Conservation (phyloP, 2,113 vertebrate genomes). For the Etheostoma cragini region DNA sequence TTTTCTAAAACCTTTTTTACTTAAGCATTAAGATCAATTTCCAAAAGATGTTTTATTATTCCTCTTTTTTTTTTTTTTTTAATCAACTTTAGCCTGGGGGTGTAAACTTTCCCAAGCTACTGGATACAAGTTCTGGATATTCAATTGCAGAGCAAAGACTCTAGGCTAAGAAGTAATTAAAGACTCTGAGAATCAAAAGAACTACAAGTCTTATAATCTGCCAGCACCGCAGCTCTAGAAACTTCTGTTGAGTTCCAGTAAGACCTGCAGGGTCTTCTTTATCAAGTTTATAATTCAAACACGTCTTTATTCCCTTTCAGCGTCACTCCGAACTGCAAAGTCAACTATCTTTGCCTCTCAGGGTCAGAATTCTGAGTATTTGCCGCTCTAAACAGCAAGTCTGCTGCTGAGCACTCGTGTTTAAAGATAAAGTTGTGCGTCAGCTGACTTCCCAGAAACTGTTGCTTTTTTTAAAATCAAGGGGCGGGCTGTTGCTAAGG, state of each 20-base stretch:
- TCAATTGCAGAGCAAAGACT: conserved; percentile 5
- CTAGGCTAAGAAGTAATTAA: conserved; percentile 4
- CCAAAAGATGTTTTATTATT: too few relatives aligned
- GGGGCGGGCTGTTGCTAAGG: conserved; percentile 77
- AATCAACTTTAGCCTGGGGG: too few relatives aligned
- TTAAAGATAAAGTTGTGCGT: conserved; percentile 73
- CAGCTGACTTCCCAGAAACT: conserved; percentile 81
- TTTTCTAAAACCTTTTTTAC: too few relatives aligned
- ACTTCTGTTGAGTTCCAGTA: background rate
- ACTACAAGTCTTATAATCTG: conserved; percentile 11
- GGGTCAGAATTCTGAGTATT: conserved; percentile 63
- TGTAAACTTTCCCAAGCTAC: too few relatives aligned
- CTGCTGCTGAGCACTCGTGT: background rate
- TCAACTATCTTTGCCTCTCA: conserved; percentile 45
- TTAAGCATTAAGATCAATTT: too few relatives aligned
- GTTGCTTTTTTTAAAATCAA: conserved; percentile 73
- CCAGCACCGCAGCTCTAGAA: conserved; percentile 12
- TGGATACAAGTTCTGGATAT: conserved; percentile 10
- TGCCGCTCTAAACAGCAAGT: conserved; percentile 6
- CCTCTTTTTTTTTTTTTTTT: too few relatives aligned
- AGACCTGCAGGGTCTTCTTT: background rate
- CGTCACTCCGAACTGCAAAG: background rate
- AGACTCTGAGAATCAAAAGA: conserved; percentile 22
- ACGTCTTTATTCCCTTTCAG: background rate
- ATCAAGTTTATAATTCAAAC: background rate